phyloP scores from a whole-genome alignment of 2,113 vertebrate species.

The Tursiops truncatus region DNA sequence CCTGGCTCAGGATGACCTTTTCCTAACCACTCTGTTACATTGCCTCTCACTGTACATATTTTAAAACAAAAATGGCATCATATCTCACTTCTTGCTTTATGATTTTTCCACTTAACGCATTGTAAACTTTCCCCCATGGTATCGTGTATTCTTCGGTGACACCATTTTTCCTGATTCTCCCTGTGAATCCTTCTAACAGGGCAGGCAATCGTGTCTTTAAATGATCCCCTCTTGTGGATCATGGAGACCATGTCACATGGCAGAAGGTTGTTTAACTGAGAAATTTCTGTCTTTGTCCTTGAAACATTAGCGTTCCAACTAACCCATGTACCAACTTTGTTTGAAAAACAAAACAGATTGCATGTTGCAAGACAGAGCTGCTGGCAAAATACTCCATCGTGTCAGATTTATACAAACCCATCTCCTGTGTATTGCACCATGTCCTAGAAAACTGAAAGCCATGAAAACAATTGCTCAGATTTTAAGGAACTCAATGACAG shows the following conservation, averaged over 20 bases:
- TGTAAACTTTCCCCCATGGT: neutral
- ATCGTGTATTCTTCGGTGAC: neutral
- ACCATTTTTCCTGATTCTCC: neutral
- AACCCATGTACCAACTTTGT: slow-evolving; percentile 77
- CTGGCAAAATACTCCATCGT: slow-evolving; percentile 87
- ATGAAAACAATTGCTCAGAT: slow-evolving; percentile 89
- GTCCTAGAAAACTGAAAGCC: slow-evolving; percentile 94
- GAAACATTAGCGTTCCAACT: slow-evolving; percentile 36
- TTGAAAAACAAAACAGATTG: slow-evolving; percentile 79
- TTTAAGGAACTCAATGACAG: slow-evolving; percentile 85
- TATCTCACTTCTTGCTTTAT: neutral
- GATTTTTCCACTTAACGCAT: neutral
- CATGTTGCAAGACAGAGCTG: slow-evolving; percentile 82
- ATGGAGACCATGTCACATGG: neutral
- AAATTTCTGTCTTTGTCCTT: slow-evolving; percentile 62
- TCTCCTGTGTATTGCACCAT: slow-evolving; percentile 87
- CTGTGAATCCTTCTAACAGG: neutral
- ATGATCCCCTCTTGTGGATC: neutral
- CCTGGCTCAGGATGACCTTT: neutral
- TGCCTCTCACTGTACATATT: neutral
- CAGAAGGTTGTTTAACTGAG: slow-evolving; percentile 10
- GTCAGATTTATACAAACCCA: slow-evolving; percentile 90
- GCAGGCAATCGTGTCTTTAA: accelerated
- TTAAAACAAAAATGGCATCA: neutral
- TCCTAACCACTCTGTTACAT: neutral